phyloP scores from a whole-genome alignment of 1,140 invertebrate genomes.

The Trichonephila clavata region DNA sequence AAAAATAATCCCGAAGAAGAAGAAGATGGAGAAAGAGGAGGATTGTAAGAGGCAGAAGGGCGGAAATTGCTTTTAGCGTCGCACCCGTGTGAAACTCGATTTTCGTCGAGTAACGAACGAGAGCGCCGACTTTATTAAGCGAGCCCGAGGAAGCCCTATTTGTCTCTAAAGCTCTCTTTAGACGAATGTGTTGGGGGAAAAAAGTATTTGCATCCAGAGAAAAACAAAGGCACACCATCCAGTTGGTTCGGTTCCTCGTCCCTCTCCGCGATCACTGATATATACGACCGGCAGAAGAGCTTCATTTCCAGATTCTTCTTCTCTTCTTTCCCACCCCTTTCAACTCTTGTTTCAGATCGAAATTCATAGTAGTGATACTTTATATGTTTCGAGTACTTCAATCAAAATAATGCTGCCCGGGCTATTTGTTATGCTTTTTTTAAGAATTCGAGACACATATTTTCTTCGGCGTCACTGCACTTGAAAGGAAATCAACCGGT shows the following conservation, averaged over 20 bases:
- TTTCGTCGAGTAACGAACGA: slow-evolving; percentile 73
- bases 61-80: slow-evolving; percentile 76
- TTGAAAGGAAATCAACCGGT: slow-evolving; percentile 8
- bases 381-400: slow-evolving; percentile 55
- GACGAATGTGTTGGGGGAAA: slow-evolving; percentile 48
- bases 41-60: slow-evolving; percentile 75
- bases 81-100: slow-evolving; percentile 76
- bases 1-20: slow-evolving; percentile 28
- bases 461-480: slow-evolving; percentile 2
- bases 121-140: slow-evolving; percentile 61
- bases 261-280: slow-evolving; percentile 24
- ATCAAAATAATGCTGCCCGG: slow-evolving; percentile 43
- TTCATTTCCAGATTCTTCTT: slow-evolving; percentile 40
- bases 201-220: slow-evolving; percentile 61
- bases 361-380: slow-evolving; percentile 60
- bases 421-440: slow-evolving; percentile 20
- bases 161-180: slow-evolving; percentile 65
- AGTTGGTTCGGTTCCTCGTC: neutral
- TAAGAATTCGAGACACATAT: slow-evolving; percentile 12
- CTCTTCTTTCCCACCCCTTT: neutral
- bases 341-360: slow-evolving; percentile 21
- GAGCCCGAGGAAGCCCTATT: slow-evolving; percentile 60
- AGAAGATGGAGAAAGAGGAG: slow-evolving; percentile 58
- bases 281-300: slow-evolving; percentile 9
- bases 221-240: slow-evolving; percentile 50